Base-by-base conservation (phyloP, 1,140 invertebrate species). In the Drosophila orosa region DNA sequence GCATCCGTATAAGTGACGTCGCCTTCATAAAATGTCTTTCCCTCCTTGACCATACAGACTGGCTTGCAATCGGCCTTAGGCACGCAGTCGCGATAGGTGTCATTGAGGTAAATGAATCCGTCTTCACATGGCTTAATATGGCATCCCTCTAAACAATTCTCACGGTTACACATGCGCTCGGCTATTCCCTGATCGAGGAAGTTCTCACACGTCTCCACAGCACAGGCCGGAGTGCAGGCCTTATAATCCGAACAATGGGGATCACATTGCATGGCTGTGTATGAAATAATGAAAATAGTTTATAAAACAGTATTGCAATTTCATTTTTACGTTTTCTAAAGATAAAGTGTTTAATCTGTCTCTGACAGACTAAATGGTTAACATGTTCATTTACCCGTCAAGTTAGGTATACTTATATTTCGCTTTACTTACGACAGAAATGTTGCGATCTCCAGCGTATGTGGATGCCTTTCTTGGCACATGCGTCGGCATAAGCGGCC, bases 201-300 rank as follows among this genome's bases (percentile, higher is more conserved):
- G 84, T 97, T 97, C 63, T 97, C 96, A 84, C 97, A 98, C 0
- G 96, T 98, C 91, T 96, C 95, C 3, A 94, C 92, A 1, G 97
- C 96, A 90, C 97, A 98, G 2, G 96, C 94, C 0, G 95, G 94
- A 6, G 97, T 94, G 80, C 97, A 98, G 4, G 96, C 94, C 54
- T 95, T 95, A 91, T 98, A 98, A 9, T 93, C 94, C 3, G 95
- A 94, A 78, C 96, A 97, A 19, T 93, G 93, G 73, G 95, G 94
- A 90, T 97, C 96, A 90, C 97, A 98, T 91, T 98, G 97, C 91
- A 98, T 96, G 2, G 97, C 96, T 97, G 91, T 44, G 29, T 15
- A 50, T 44, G 9, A 37, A 19, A 44, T 24, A 24, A 54, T n/a
- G n/a, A 0, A 35, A 10, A 8, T 35, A 24, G 2, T 19, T 35